Evolutionary conservation across 2,797 vertebrate species (phyloP).

Genomic region (Semotilus atromaculatus): DNA sequence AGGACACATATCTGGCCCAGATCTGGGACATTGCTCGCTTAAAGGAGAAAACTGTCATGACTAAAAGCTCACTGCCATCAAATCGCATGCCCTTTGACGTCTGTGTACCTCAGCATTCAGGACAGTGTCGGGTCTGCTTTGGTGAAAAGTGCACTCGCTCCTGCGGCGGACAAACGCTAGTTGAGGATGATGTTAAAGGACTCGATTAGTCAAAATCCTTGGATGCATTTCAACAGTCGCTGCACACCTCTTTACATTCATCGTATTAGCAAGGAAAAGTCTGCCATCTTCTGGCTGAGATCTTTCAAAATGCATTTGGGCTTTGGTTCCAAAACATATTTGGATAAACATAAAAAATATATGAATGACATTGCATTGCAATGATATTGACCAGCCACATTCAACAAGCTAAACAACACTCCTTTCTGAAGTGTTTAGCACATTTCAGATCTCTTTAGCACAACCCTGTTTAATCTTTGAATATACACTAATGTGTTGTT

Average conservation of each 20-base stretch:
- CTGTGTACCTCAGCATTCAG: conserved; percentile 17
- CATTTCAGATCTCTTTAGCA: not conserved
- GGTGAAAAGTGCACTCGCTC: not conserved
- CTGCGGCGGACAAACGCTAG: not conserved
- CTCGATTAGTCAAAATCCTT: conserved; percentile 26
- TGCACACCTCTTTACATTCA: not conserved
- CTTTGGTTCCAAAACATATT: not conserved
- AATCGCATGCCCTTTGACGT: not conserved
- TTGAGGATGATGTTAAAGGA: conserved; percentile 10
- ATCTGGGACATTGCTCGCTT: conserved; percentile 34
- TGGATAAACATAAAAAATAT: not conserved
- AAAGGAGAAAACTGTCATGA: conserved; percentile 28
- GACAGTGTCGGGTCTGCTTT: conserved; percentile 4
- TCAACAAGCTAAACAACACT: not conserved
- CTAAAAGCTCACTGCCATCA: conserved; percentile 19
- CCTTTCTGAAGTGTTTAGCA: not conserved
- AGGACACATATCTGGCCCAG: conserved; percentile 31
- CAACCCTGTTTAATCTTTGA: not conserved
- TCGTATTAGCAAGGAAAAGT: not conserved
- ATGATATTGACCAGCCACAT: not conserved
- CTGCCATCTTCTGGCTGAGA: conserved; percentile 34
- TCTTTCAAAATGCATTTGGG: not conserved
- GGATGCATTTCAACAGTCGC: not conserved
- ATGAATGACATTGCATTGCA: not conserved
- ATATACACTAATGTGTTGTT: not conserved